These are phyloP conservation scores for Mionectes macconnelli DNA, from an alignment of 2,113 vertebrate genomes.

Conservation along the genomic window DNA sequence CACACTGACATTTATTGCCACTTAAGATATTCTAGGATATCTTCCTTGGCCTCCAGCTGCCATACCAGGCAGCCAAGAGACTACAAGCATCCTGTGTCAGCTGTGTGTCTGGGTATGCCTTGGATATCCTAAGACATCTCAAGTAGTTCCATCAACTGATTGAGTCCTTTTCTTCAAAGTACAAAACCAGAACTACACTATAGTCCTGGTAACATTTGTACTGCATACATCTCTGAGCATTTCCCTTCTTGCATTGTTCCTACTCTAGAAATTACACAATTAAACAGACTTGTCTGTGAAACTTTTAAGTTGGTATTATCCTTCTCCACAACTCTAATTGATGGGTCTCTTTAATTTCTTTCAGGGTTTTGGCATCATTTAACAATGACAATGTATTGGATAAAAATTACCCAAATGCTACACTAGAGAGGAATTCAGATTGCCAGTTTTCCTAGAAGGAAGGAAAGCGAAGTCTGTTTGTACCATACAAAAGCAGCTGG, in stretches of 20 bases:
- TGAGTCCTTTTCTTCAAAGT: neutral
- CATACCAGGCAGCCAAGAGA: neutral
- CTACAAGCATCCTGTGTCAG: neutral
- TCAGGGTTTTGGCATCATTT: neutral
- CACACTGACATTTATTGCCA: neutral
- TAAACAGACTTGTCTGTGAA: neutral
- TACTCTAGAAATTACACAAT: neutral
- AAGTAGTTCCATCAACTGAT: neutral
- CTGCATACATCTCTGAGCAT: fast-evolving
- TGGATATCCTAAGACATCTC: neutral
- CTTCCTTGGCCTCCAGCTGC: neutral
- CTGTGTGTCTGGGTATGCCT: neutral
- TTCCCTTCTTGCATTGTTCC: neutral
- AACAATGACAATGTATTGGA: neutral
- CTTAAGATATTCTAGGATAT: neutral
- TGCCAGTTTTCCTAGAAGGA: neutral
- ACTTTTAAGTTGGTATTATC: neutral
- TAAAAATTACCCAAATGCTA: neutral
- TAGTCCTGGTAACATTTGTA: neutral
- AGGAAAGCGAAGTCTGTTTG: neutral
- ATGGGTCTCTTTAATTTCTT: neutral
- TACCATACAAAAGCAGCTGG: neutral
- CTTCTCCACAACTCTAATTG: neutral
- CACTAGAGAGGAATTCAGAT: neutral
- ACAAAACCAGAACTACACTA: neutral